These are phyloP conservation scores for Platorchestia sp. DNA, from an alignment of 1,140 invertebrate genomes.

Conservation along the genomic window DNA sequence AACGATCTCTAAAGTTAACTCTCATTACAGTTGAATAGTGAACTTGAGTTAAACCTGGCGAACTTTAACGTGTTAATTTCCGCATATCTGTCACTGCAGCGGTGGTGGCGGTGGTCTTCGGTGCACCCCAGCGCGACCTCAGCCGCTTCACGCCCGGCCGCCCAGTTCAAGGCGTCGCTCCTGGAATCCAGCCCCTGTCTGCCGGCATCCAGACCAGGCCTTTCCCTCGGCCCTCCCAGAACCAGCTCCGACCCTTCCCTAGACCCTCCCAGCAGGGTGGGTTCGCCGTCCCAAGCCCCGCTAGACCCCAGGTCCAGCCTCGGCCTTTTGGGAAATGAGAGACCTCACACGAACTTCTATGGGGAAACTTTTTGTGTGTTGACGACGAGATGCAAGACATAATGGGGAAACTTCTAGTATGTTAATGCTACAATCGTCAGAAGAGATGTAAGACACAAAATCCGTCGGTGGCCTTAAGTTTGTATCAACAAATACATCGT, in stretches of 20 bases:
- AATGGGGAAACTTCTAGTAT: too few relatives aligned
- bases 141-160: neutral
- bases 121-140: neutral
- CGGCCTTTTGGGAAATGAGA: neutral
- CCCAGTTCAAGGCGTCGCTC: neutral
- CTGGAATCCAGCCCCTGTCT: conserved; percentile 2
- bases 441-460: too few relatives aligned
- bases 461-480: too few relatives aligned
- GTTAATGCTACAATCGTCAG: too few relatives aligned
- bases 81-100: neutral
- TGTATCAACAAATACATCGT: too few relatives aligned
- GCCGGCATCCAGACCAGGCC: conserved; percentile 9
- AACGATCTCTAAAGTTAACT: too few relatives aligned
- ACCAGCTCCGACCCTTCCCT: neutral
- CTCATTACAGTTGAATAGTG: too few relatives aligned
- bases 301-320: conserved; percentile 5
- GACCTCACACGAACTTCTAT: neutral
- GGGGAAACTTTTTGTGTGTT: neutral
- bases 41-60: too few relatives aligned
- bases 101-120: neutral
- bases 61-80: too few relatives aligned
- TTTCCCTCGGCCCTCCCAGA: neutral
- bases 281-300: neutral
- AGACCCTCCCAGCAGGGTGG: conserved; percentile 15
- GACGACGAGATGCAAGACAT: too few relatives aligned